Base-by-base conservation (phyloP, 2,888 invertebrate genomes). In the Cataglyphis albicans region DNA sequence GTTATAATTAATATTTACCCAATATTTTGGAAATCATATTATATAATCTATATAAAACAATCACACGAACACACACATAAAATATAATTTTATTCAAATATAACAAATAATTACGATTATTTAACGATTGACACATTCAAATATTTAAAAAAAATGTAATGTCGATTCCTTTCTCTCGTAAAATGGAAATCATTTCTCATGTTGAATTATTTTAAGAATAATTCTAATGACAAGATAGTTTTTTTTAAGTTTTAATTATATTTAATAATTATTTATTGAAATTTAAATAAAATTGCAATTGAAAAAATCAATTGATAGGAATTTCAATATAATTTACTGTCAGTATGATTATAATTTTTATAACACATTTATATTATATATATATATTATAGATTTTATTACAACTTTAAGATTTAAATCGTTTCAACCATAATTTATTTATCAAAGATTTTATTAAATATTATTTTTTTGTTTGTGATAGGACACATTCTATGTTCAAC, bases 401-500 rank as follows among this genome's bases (percentile, higher is more conserved):
- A 38, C 38, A 1, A 73, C 15, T 74, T 18, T 18, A n/a, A 73
- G 10, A 9, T 10, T 74, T 15, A 44, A 7, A 44, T n/a, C 0
- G 3, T 41, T 12, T 32, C 15, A 15, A 38, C 32, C 1, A 35
- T 38, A n/a, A 41, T 59, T 21, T 29, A 59, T 41, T 61, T 25
- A 15, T 65, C 9, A 38, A 5, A 18, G 4, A 15, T 52, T 9
- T 9, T 55, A 32, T 64, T 38, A 12, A 72, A 52, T 35, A 52
- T 52, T 52, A 64, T 25, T 35, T 63, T 25, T 21, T 1, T 1
- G 6, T 63, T 38, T 25, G n/a, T 4, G 52, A 7, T 7, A 12
- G 35, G 35, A 55, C 25, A 55, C 35, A 25, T 75, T 63, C 48
- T 59, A 68, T 59, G 41, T 57, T 72, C 18, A 67, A 70, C 18